phyloP scores from a whole-genome alignment of 2,113 vertebrate species.

The Perccottus glenii region DNA sequence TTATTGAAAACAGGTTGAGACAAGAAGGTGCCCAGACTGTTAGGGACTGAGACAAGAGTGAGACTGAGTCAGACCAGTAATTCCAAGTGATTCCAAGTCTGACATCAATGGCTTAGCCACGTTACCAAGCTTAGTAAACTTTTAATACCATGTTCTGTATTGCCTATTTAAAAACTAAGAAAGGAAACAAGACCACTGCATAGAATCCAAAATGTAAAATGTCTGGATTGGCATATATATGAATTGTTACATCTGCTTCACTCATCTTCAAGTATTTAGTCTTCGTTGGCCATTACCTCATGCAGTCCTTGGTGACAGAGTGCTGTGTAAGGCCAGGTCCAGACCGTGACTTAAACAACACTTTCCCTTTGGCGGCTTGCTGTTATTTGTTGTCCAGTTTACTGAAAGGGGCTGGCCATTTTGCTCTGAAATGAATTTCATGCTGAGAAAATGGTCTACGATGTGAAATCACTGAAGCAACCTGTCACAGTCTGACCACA shows the following conservation, averaged over 20 bases:
- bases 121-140: no score
- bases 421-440: conserved; percentile 28
- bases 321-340: background rate
- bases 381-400: conserved; percentile 38
- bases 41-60: no score
- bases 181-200: background rate
- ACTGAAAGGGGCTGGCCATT: conserved; percentile 21
- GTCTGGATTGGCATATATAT: background rate
- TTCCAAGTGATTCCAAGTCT: no score
- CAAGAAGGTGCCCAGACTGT: no score
- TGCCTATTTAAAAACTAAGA: background rate
- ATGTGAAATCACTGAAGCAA: conserved; percentile 37
- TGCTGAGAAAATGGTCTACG: conserved; percentile 27
- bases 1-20: no score
- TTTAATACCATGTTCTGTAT: background rate
- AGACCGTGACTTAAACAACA: conserved; percentile 12
- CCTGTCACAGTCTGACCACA: conserved; percentile 45
- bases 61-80: no score
- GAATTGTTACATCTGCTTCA: background rate
- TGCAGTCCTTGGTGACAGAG: background rate
- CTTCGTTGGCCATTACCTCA: no score
- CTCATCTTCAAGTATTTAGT: background rate
- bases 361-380: background rate
- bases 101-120: no score
- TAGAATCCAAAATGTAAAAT: background rate